Evolutionary conservation across 2,113 vertebrate species (phyloP).

Genomic region (Anthoscopus minutus): DNA sequence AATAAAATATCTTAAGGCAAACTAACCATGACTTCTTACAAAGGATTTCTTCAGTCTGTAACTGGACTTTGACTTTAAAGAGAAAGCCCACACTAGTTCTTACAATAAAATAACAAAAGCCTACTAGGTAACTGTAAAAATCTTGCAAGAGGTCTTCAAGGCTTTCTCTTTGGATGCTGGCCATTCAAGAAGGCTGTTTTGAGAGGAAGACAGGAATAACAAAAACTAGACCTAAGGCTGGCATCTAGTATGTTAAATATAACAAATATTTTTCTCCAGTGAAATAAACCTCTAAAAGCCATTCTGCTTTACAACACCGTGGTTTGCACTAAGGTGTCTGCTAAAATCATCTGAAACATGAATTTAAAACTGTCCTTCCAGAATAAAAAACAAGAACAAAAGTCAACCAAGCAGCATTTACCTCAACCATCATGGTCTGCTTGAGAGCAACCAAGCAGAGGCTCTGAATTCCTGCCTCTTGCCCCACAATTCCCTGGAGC

Average conservation of each 20-base stretch:
- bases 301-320: slow-evolving; percentile 7
- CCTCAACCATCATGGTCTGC: not conserved
- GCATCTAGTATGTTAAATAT: slow-evolving; percentile 25
- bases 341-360: not conserved
- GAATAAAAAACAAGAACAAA: slow-evolving; percentile 26
- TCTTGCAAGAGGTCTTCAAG: not conserved
- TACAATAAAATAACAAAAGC: not conserved
- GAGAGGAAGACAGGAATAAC: not conserved
- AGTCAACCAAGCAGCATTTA: slow-evolving; percentile 15
- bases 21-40: not conserved
- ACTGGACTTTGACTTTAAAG: not conserved
- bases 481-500: not conserved
- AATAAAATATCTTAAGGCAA: not conserved
- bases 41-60: not conserved
- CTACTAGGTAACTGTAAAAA: not conserved
- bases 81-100: not conserved
- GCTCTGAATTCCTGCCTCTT: too few species aligned
- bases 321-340: slow-evolving; percentile 12
- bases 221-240: not conserved
- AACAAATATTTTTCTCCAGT: slow-evolving; percentile 8
- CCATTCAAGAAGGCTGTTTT: not conserved
- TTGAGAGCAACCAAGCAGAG: not conserved
- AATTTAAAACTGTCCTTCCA: slow-evolving; percentile 23
- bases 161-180: not conserved
- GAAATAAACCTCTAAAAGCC: slow-evolving; percentile 54